A percentile compares a stretch with the other conserved stretches of the same genome.
These are phyloP conservation scores for Cheumatopsyche charites DNA, from an alignment of 1,140 invertebrate genomes.

Conservation along the genomic window DNA sequence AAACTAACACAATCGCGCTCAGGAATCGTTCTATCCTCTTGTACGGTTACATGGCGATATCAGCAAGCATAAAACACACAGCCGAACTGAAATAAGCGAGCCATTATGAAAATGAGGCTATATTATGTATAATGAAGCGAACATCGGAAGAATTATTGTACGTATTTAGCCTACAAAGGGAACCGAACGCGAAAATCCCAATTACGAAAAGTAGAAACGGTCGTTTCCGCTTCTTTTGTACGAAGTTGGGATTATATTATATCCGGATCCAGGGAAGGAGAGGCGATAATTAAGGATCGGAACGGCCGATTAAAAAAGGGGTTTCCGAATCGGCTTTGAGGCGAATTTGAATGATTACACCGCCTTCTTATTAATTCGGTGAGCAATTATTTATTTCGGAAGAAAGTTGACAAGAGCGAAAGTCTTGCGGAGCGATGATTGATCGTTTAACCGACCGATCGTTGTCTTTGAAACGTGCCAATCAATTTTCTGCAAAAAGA, in stretches of 20 bases:
- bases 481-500: too few relatives aligned
- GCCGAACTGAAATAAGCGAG: too few relatives aligned
- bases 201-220: too few relatives aligned
- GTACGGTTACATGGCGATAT: too few relatives aligned
- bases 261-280: not conserved
- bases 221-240: too few relatives aligned
- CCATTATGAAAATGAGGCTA: too few relatives aligned
- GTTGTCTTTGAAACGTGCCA: too few relatives aligned
- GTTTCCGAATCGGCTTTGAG: constrained; percentile 9
- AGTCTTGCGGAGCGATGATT: constrained; percentile 31
- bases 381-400: constrained; percentile 38
- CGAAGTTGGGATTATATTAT: constrained; percentile 7
- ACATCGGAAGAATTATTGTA: not conserved
- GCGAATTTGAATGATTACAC: constrained; percentile 33
- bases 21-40: too few relatives aligned
- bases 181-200: too few relatives aligned
- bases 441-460: constrained; percentile 24
- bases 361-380: constrained; percentile 40
- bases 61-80: too few relatives aligned
- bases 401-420: constrained; percentile 34
- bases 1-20: too few relatives aligned
- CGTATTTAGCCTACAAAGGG: not conserved
- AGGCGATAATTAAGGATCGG: constrained; percentile 3
- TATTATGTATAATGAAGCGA: too few relatives aligned
- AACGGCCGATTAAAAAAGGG: constrained; percentile 16